Base-by-base conservation (phyloP, 2,113 vertebrate genomes). In the Scomber japonicus region DNA sequence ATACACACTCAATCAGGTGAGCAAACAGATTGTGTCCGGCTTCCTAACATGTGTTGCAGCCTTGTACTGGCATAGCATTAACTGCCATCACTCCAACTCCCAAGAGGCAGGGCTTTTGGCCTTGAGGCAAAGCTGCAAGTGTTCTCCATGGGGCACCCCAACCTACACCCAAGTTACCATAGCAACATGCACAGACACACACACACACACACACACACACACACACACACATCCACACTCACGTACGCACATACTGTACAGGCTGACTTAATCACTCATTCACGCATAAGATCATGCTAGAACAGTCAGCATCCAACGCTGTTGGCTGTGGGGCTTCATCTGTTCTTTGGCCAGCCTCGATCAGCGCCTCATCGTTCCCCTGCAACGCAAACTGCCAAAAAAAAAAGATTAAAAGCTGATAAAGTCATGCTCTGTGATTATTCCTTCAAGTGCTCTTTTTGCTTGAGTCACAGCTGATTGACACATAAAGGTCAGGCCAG, bases 161-260 rank as follows among this genome's bases (percentile, higher is more conserved):
- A 74, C 86, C 88, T 86, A 81, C 71, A 80, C 87, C 78, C 60
- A 69, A 17, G 83, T 92, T 80, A 83, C 91, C 85, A 88, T 90
- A 59, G 89, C 90, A 90, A 91, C 87, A 31, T 59, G 53, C 49
- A 71, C 66, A 81, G 35, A 75, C 83, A 84, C 69, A 50, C 30
- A 68, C 49, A 82, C 60, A 82, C 55, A 65, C 19, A 57, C 46
- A 71, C 56, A 19, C 8, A 56, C 45, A 56, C 31, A 21, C 61
- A 74, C 71, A 63, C 21, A 21, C 49, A 82, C 60, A 82, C 55
- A 65, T 24, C 61, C 46, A 71, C 56, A 19, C 15, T 51, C 46
- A 51, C 8, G 55, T 48, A 56, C 31, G 17, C 61, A 74, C 71
- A 63, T 12, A 71, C 59, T 63, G 44, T 7, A 69, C 14, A 49